Percentiles rank a stretch among this genome's conserved stretches.
Conservation (phyloP, 2,888 invertebrate genomes). For the Sarcophaga variegata region DNA sequence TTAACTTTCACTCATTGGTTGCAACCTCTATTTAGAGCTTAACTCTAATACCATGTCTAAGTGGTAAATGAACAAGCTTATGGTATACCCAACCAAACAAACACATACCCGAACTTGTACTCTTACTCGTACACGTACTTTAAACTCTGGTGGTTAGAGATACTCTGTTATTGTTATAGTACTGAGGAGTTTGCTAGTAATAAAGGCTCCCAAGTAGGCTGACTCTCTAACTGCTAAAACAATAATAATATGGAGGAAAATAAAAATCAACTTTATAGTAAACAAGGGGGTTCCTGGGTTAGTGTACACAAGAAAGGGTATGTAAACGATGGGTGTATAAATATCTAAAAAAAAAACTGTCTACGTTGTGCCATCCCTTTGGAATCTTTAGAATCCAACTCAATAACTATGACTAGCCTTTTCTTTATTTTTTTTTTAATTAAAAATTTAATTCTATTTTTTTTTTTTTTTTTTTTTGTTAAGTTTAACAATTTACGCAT, state of each 20-base stretch:
- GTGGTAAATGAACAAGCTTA: slow-evolving; percentile 38
- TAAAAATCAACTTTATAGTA: not conserved
- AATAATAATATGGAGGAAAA: not conserved
- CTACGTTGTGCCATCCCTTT: not conserved
- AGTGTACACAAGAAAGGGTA: slow-evolving; percentile 11
- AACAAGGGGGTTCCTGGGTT: not conserved
- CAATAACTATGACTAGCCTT: too few species aligned
- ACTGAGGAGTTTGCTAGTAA: not conserved
- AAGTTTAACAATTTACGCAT: not conserved
- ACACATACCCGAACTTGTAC: too few species aligned
- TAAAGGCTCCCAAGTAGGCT: slow-evolving; percentile 30
- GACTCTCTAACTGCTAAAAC: slow-evolving; percentile 11
- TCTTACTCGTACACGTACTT: slow-evolving; percentile 11
- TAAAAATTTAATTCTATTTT: not conserved
- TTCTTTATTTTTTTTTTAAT: not conserved
- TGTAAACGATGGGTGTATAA: not conserved
- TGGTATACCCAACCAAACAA: too few species aligned
- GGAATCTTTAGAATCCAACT: not conserved
- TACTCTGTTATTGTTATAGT: slow-evolving; percentile 7
- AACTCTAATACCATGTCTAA: slow-evolving; percentile 53
- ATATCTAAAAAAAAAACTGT: not conserved
- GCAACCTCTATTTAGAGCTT: slow-evolving; percentile 58
- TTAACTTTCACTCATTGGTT: slow-evolving; percentile 68
- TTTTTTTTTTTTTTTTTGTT: not conserved
- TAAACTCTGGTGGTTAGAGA: slow-evolving; percentile 23